phyloP scores from a whole-genome alignment of 2,888 invertebrate genomes.

The Lissocephala sabroskyi region DNA sequence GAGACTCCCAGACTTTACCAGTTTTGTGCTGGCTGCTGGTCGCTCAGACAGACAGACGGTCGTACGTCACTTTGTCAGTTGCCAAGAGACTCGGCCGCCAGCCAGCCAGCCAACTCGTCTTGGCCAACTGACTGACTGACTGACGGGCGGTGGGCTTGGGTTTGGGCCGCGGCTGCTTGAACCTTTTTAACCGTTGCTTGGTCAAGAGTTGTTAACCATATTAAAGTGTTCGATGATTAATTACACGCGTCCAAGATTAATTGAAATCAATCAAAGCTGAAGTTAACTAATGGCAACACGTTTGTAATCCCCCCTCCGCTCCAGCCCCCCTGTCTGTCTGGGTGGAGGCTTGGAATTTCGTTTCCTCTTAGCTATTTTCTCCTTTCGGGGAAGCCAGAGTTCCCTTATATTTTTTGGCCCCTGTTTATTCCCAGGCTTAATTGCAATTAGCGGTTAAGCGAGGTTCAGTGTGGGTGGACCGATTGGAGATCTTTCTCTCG shows the following conservation, averaged over 20 bases:
- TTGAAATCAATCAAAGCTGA: slow-evolving; percentile 73
- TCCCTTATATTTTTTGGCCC: slow-evolving; percentile 11
- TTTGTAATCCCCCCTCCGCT: slow-evolving; percentile 57
- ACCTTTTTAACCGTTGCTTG: slow-evolving; percentile 70
- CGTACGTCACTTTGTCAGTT: slow-evolving; percentile 51
- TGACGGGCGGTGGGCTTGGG: slow-evolving; percentile 18
- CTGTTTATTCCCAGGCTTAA: slow-evolving; percentile 54
- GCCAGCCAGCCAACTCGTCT: too few relatives aligned
- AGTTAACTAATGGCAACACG: slow-evolving; percentile 73
- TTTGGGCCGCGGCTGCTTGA: slow-evolving; percentile 53
- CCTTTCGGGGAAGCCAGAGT: too few relatives aligned
- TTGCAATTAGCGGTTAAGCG: slow-evolving; percentile 32
- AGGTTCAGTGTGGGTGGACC: too few relatives aligned
- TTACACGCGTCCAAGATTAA: slow-evolving; percentile 73
- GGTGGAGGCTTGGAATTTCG: slow-evolving; percentile 20
- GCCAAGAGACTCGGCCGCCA: slow-evolving; percentile 8
- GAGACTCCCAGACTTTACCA: slow-evolving; percentile 5
- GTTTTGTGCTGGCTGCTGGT: slow-evolving; percentile 1
- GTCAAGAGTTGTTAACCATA: slow-evolving; percentile 72
- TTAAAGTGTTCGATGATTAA: slow-evolving; percentile 73
- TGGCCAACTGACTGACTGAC: slow-evolving; percentile 17
- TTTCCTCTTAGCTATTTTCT: background rate
- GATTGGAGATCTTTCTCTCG: too few relatives aligned
- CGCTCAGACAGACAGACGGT: too few relatives aligned
- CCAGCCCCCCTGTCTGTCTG: slow-evolving; percentile 3